Evolutionary conservation across 2,888 invertebrate species (phyloP).

Genomic region (Brachypterus glaber): DNA sequence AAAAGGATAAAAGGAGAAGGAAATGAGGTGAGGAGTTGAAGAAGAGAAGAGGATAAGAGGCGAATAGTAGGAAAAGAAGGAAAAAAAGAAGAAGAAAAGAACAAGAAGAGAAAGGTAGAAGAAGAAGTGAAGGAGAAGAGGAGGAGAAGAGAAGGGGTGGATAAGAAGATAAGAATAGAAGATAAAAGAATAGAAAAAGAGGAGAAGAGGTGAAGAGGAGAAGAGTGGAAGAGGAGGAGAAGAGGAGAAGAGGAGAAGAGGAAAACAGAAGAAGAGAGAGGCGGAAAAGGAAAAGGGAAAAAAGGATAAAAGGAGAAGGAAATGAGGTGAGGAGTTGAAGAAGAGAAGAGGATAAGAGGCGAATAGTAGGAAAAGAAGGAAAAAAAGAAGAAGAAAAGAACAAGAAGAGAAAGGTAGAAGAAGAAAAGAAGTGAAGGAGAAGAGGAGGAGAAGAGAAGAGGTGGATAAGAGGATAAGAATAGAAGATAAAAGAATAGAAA

Average conservation of each 20-base stretch:
- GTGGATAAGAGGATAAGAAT: too few relatives aligned
- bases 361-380: too few relatives aligned
- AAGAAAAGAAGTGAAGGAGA: too few relatives aligned
- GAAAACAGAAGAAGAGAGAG: neutral
- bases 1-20: neutral
- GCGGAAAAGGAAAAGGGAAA: neutral
- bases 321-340: slow-evolving; percentile 31
- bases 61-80: neutral
- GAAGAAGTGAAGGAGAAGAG: neutral
- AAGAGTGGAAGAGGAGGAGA: neutral
- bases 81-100: neutral
- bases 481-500: too few relatives aligned
- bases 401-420: too few relatives aligned
- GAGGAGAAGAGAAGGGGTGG: too few relatives aligned
- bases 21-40: slow-evolving; percentile 1
- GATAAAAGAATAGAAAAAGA: neutral
- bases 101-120: too few relatives aligned
- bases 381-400: too few relatives aligned
- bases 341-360: slow-evolving; percentile 39
- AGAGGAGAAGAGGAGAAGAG: slow-evolving; percentile 1
- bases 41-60: neutral
- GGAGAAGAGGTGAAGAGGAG: slow-evolving; percentile 1
- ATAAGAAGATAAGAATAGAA: neutral
- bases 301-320: neutral
- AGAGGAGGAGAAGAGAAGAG: too few relatives aligned